Base-by-base conservation (phyloP, 1,140 invertebrate species). In the Drosophila sp. region DNA sequence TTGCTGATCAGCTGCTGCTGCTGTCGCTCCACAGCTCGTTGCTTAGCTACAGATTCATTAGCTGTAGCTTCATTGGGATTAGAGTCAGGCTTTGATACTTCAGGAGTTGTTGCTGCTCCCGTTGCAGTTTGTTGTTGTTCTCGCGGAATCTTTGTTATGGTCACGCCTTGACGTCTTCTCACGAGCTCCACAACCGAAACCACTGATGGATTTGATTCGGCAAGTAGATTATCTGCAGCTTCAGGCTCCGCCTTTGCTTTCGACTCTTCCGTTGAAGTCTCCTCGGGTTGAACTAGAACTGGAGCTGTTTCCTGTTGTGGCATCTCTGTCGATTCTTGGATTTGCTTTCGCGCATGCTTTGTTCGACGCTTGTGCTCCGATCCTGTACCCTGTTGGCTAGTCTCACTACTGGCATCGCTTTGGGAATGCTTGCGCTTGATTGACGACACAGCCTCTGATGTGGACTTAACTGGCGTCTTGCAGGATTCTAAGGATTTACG, bases 81-180 rank as follows among this genome's bases (percentile, higher is more conserved):
- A 4, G 50, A n/a, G 29, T 21, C 27, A 9, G 36, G 16, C 14
- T 48, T 7, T 43, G 56, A 2, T 8, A 29, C 45, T 34, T 13
- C 34, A 1, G 38, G 0, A 1, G 48, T 18, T n/a, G 9, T 11
- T n/a, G 14, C n/a, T 14, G 64, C 32, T 46, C 38, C n/a, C 32
- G 40, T 2, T 45, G 48, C 4, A 8, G 51, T 7, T 7, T 84
- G 66, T 11, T 84, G 78, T 8, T 87, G 66, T 6, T 87, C 75
- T 7, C 75, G 50, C 7, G 90, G 61, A 48, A 91, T 81, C 51
- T 91, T 91, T n/a, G 87, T 91, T 27, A 91, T 91, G 14, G 90
- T 91, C 4, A 91, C 90, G 1, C 90, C 86, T 27, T 90, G 82
- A 1, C 90, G 83, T 13, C 80, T 64, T 40, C 72, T 72, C 1